Conservation (phyloP, 2,113 vertebrate genomes). For the Triplophysa tibetana region DNA sequence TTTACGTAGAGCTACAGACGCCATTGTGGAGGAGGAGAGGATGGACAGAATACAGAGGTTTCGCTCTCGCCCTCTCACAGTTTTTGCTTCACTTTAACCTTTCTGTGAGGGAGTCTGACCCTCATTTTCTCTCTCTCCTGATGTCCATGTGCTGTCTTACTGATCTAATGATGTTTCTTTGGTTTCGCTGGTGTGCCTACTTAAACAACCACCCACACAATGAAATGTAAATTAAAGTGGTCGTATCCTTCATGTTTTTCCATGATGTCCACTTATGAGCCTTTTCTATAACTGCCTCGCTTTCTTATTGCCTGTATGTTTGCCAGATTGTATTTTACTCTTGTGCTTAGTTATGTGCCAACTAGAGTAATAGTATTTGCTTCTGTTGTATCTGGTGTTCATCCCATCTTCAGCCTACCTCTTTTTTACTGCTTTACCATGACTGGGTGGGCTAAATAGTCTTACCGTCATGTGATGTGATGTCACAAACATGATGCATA, state of each 20-base stretch:
- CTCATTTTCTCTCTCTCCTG: constrained; percentile 26
- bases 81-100: constrained; percentile 11
- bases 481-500: no score
- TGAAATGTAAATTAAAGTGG: not conserved
- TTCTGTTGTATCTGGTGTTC: not conserved
- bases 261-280: no score
- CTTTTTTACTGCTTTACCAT: no score
- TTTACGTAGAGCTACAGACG: constrained; percentile 92
- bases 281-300: no score
- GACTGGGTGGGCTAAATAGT: no score
- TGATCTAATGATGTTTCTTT: not conserved
- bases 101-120: constrained; percentile 4
- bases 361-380: not conserved
- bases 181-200: constrained; percentile 7
- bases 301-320: not conserved
- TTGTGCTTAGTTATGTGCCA: not conserved
- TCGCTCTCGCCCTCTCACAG: constrained; percentile 64
- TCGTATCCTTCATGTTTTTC: not conserved
- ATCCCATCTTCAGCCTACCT: no score
- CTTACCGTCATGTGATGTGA: no score
- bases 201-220: not conserved
- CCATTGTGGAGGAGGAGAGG: constrained; percentile 94
- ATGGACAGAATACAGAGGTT: constrained; percentile 92
- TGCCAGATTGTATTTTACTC: not conserved
- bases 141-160: constrained; percentile 20